Evolutionary conservation across 2,888 invertebrate genomes (phyloP).

Genomic region (Acronicta alni): DNA sequence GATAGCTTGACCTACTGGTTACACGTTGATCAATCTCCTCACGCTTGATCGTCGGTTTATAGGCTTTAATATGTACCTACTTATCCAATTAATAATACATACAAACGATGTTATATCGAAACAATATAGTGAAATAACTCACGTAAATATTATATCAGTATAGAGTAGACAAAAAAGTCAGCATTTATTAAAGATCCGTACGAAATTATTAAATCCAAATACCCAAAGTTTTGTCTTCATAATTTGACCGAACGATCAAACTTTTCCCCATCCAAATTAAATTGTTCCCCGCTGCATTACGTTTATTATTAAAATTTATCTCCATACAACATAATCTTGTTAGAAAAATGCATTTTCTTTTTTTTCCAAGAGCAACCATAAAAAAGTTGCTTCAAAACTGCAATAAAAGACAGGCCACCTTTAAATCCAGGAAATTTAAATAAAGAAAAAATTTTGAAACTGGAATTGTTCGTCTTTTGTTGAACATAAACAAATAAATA

Average conservation of each 20-base stretch:
- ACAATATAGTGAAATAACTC: no score
- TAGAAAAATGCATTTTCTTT: slow-evolving; percentile 2
- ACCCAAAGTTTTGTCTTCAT: slow-evolving; percentile 8
- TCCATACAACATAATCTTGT: slow-evolving; percentile 5
- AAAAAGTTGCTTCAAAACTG: slow-evolving; percentile 17
- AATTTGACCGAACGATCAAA: slow-evolving; percentile 34
- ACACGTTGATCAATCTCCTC: no score
- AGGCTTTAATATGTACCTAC: no score
- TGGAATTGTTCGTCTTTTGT: not conserved
- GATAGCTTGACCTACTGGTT: no score
- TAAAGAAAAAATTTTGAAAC: slow-evolving; percentile 5
- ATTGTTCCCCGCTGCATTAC: slow-evolving; percentile 6
- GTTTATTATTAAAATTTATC: slow-evolving; percentile 4
- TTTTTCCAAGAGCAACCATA: not conserved
- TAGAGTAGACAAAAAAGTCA: no score
- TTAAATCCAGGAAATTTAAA: slow-evolving; percentile 5
- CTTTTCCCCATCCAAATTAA: slow-evolving; percentile 16
- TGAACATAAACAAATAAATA: not conserved
- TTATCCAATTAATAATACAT: no score
- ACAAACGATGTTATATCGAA: no score
- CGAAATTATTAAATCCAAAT: slow-evolving; percentile 14
- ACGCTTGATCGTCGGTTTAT: no score
- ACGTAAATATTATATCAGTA: no score
- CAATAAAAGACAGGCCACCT: slow-evolving; percentile 33
- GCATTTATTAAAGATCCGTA: not conserved